Evolutionary conservation across 2,797 vertebrate species (phyloP).

Genomic region (Pampus argenteus): DNA sequence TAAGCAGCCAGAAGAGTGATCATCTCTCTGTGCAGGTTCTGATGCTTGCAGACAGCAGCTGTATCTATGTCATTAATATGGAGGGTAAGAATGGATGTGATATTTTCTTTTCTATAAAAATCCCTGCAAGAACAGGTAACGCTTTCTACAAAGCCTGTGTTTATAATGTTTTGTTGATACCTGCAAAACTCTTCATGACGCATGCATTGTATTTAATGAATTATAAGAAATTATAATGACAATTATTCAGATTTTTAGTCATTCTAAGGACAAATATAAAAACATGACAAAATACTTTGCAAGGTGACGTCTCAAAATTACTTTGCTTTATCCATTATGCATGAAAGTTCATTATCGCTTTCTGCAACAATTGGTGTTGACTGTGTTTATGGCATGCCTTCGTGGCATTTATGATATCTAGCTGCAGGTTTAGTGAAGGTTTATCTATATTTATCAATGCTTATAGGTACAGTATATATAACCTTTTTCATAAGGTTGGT

Average conservation of each 20-base stretch:
- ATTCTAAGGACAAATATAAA: no score
- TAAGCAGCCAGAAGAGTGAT: conserved; percentile 70
- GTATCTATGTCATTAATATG: conserved; percentile 72
- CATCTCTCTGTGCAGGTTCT: conserved; percentile 67
- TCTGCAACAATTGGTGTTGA: neutral
- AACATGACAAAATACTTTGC: neutral
- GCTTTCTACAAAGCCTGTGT: neutral
- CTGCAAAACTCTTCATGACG: neutral
- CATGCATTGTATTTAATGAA: neutral
- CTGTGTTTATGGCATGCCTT: neutral
- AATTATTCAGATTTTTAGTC: neutral
- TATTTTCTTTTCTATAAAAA: neutral
- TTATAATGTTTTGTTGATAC: neutral
- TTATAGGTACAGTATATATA: neutral
- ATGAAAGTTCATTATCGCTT: neutral
- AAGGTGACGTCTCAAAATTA: no score
- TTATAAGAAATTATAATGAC: neutral
- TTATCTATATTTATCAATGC: neutral
- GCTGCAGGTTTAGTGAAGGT: neutral
- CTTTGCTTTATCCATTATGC: neutral
- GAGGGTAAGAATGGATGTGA: conserved; percentile 53
- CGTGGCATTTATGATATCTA: neutral
- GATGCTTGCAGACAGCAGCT: conserved; percentile 58
- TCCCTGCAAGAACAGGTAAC: neutral
- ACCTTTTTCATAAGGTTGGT: neutral